Evolutionary conservation across 2,113 vertebrate species (phyloP).

Genomic region (Paralichthys olivaceus): DNA sequence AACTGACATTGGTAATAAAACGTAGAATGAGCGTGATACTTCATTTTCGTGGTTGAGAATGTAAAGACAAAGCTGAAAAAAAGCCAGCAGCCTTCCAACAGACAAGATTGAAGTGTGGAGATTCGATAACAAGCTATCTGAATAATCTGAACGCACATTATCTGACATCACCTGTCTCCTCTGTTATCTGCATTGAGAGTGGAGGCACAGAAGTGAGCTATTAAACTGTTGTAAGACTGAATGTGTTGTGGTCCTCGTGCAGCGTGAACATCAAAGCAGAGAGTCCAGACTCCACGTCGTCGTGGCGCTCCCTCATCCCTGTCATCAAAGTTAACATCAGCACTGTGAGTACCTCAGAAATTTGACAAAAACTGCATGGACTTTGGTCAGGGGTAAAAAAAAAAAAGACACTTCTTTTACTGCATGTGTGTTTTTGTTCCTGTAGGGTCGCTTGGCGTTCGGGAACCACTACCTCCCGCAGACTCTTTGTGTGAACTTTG

Average conservation of each 20-base stretch:
- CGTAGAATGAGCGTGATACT: neutral
- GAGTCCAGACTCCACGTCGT: constrained; percentile 91
- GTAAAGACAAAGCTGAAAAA: neutral
- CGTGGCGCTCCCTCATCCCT: constrained; percentile 98
- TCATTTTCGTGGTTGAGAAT: neutral
- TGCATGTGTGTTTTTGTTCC: neutral
- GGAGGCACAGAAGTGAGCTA: neutral
- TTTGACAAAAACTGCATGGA: neutral
- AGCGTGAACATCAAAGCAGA: constrained; percentile 94
- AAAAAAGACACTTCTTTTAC: neutral
- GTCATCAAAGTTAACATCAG: constrained; percentile 99
- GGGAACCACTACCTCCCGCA: constrained; percentile 97
- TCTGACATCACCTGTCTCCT: neutral
- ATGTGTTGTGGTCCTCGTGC: neutral
- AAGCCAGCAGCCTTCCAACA: neutral
- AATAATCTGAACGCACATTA: neutral
- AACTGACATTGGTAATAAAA: neutral
- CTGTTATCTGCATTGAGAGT: neutral
- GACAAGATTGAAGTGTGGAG: neutral
- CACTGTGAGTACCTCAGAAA: constrained; percentile 86
- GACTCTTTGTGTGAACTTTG: constrained; percentile 95
- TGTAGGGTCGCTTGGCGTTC: constrained; percentile 94
- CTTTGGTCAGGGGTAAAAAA: neutral
- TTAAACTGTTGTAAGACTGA: neutral
- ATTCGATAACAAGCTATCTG: neutral